phyloP scores from a whole-genome alignment of 2,888 invertebrate genomes.

The Seira sanloemensis region DNA sequence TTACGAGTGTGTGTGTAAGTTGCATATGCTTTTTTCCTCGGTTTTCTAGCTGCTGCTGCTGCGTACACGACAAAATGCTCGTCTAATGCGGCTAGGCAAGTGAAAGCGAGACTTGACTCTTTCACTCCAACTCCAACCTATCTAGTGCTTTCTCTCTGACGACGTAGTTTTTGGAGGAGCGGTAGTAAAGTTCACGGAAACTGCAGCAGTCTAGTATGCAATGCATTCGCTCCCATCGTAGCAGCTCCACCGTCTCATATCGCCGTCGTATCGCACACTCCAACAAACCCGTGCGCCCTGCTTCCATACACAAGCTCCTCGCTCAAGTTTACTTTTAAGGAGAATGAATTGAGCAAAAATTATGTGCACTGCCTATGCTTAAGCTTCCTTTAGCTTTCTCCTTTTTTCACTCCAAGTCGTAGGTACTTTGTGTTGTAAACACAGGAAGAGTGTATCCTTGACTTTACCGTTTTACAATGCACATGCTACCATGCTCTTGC shows the following conservation, averaged over 20 bases:
- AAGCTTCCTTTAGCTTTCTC: constrained; percentile 23
- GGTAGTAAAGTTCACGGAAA: constrained; percentile 61
- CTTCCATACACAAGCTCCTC: not conserved
- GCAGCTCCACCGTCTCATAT: constrained; percentile 44
- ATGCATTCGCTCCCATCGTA: constrained; percentile 20
- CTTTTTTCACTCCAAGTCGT: not conserved
- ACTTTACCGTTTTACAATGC: constrained; percentile 46
- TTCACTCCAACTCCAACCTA: not conserved
- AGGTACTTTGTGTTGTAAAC: constrained; percentile 11
- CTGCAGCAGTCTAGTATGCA: constrained; percentile 60
- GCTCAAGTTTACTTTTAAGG: constrained; percentile 24
- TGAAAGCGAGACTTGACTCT: not conserved
- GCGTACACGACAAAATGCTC: constrained; percentile 7
- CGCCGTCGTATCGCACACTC: constrained; percentile 26
- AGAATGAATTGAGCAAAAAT: no score
- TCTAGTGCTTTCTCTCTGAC: not conserved
- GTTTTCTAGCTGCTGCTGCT: constrained; percentile 1
- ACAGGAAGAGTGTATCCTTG: constrained; percentile 48
- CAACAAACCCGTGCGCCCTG: not conserved
- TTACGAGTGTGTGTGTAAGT: not conserved
- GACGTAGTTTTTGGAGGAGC: not conserved
- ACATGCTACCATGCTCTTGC: constrained; percentile 28
- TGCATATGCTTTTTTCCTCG: constrained; percentile 25
- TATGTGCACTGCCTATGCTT: no score
- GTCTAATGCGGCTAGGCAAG: not conserved